Percentiles rank a stretch among this genome's conserved stretches.
phyloP scores from a whole-genome alignment of 2,113 vertebrate species.

The Tangachromis dhanisi region DNA sequence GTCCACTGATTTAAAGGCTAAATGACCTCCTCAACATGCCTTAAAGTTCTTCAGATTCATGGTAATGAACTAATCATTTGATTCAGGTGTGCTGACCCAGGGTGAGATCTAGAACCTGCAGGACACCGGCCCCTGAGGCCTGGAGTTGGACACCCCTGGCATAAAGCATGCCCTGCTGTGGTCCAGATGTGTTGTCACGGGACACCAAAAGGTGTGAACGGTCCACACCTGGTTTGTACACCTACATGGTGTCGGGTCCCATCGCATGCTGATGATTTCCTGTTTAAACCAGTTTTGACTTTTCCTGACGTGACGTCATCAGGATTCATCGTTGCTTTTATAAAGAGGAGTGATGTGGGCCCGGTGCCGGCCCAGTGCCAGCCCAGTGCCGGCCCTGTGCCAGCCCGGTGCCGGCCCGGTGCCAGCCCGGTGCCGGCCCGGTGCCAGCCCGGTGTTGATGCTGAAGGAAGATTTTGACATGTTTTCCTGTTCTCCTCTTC shows the following conservation, averaged over 20 bases:
- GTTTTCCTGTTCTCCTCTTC: neutral
- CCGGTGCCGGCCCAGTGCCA: accelerated
- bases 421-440: accelerated
- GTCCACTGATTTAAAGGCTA: neutral
- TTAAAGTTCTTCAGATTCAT: neutral
- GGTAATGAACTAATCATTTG: neutral
- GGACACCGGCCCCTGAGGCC: neutral
- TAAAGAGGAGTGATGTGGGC: neutral
- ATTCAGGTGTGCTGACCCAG: neutral
- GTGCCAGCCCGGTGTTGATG: accelerated
- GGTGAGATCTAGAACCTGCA: neutral
- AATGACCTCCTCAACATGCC: neutral
- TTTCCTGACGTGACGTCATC: neutral
- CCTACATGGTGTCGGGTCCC: neutral
- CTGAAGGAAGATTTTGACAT: neutral
- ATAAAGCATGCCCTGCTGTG: neutral
- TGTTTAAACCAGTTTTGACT: neutral
- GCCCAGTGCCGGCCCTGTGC: accelerated
- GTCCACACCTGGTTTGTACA: neutral
- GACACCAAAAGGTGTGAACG: neutral
- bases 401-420: accelerated
- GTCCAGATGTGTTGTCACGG: neutral
- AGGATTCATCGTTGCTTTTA: neutral
- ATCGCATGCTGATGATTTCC: neutral
- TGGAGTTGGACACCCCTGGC: neutral